Base-by-base conservation (phyloP, 1,140 invertebrate species). In the Eumaeus atala region DNA sequence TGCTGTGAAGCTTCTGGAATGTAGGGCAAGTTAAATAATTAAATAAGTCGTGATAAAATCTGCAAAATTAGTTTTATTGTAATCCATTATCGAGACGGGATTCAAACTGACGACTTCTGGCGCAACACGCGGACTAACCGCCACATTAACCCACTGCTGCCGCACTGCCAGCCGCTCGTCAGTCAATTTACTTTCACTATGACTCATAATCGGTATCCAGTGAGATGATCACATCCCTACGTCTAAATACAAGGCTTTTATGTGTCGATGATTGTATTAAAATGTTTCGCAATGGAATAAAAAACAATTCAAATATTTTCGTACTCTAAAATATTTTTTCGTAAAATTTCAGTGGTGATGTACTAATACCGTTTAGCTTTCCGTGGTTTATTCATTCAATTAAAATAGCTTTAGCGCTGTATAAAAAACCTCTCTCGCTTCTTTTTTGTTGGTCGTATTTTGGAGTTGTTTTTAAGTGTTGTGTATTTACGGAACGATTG, bases 281-380 rank as follows among this genome's bases (percentile, higher is more conserved):
- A 44, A 44, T 44, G 40, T 44, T 44, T 14, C 40, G 14, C 6
- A 44, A 44, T 44, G 9, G 40, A 44, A 44, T 44, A 44, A 16
- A 44, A 44, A 16, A 44, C 9, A 16, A 44, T 16, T 44, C 40
- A 9, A 16, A 14, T 12, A 16, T 16, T 44, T 44, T 44, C 17
- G 17, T 44, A 14, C 40, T 16, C 14, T 44, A 16, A 14, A 44
- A 44, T 44, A 44, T 44, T 44, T 44, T 44, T 16, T 14, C 16
- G 40, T 14, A 44, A 44, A 12, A 16, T 44, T 44, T 44, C 40
- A 44, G 16, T 16, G 17, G 14, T 1, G 14, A 14, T 16, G 16
- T 16, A 17, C 40, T 44, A 44, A 44, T 44, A 44, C 14, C 40
- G 40, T 44, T 44, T 44, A 44, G 40, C 14, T 44, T 44, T 44